A percentile compares a stretch with the other conserved stretches of the same genome.
These are phyloP conservation scores for Lottia scabra DNA, from an alignment of 2,888 invertebrate genomes.

Conservation along the genomic window DNA sequence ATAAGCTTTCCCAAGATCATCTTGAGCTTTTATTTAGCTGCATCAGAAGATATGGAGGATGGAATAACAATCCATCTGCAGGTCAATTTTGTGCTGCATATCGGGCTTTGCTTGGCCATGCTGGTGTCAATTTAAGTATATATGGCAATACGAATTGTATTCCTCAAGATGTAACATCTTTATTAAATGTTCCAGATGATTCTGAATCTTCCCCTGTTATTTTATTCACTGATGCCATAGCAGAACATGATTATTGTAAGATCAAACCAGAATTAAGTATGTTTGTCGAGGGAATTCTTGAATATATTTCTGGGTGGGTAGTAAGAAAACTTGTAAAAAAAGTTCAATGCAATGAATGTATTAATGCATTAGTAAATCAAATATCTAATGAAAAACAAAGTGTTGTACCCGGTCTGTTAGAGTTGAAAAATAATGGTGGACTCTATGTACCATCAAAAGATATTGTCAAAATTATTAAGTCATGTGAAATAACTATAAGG, in stretches of 20 bases:
- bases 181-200: not conserved
- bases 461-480: not conserved
- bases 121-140: not conserved
- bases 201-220: not conserved
- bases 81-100: slow-evolving; percentile 6
- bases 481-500: not conserved
- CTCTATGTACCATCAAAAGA: not conserved
- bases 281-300: not conserved
- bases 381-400: not conserved
- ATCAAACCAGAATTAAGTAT: not conserved
- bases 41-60: slow-evolving; percentile 7
- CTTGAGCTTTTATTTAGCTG: slow-evolving; percentile 10
- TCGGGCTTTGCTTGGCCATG: slow-evolving; percentile 7
- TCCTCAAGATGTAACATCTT: not conserved
- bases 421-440: not conserved
- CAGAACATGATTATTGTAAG: not conserved
- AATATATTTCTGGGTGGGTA: not conserved
- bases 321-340: not conserved
- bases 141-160: not conserved
- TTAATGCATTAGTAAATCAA: not conserved
- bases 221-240: not conserved
- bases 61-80: slow-evolving; percentile 13
- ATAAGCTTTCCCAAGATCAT: slow-evolving; percentile 12
- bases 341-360: not conserved
- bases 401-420: not conserved